phyloP scores from a whole-genome alignment of 2,888 invertebrate species.

The Lycocerus yunnanus region DNA sequence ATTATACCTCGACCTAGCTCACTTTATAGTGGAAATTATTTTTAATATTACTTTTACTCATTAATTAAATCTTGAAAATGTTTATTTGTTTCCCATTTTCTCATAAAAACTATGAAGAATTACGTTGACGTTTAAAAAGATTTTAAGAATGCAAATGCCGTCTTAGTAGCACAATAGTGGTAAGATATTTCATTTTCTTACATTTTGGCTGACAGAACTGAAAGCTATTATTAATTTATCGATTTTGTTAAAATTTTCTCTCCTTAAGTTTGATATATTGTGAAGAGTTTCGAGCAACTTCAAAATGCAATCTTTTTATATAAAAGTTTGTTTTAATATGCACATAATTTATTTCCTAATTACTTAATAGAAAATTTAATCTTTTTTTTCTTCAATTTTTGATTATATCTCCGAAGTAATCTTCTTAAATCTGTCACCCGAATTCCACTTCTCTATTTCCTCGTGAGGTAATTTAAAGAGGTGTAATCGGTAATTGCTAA shows the following conservation, averaged over 20 bases:
- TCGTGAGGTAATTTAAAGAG: background rate
- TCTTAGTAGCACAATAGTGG: background rate
- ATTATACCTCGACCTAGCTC: too few relatives aligned
- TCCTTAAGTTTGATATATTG: background rate
- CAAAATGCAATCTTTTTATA: background rate
- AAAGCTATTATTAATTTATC: background rate
- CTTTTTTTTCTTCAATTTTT: background rate
- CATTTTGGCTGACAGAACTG: background rate
- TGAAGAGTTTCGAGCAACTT: background rate
- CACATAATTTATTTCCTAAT: background rate
- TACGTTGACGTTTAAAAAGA: background rate
- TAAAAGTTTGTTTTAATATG: background rate
- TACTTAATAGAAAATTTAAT: background rate
- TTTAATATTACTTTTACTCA: background rate
- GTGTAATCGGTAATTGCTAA: background rate
- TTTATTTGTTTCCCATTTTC: background rate
- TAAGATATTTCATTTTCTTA: background rate
- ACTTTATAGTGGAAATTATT: background rate
- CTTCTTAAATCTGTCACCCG: background rate
- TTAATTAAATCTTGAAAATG: background rate
- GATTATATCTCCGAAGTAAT: background rate
- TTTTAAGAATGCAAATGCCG: background rate
- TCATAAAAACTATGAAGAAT: background rate
- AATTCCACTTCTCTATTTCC: background rate
- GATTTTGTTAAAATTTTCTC: background rate